Percentiles rank a stretch among this genome's conserved stretches.
These are phyloP conservation scores for Asbolus verrucosus DNA, from an alignment of 1,140 invertebrate genomes.

Conservation along the genomic window DNA sequence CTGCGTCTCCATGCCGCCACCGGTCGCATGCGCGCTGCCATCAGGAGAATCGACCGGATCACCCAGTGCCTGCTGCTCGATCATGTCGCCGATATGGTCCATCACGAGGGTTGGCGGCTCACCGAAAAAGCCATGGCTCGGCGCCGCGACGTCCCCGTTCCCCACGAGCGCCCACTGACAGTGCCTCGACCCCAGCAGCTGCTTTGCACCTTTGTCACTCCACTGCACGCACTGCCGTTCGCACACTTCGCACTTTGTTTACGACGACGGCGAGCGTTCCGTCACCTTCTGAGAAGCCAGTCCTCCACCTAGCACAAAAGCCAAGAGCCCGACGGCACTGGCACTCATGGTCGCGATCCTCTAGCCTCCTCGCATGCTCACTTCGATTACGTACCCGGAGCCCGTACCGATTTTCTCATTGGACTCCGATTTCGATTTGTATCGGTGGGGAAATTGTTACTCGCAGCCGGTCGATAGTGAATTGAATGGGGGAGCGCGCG, in stretches of 20 bases:
- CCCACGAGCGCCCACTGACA: too few relatives aligned
- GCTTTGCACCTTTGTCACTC: constrained; percentile 38
- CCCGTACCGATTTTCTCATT: constrained; percentile 57
- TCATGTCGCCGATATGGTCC: constrained; percentile 76
- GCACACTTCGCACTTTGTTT: constrained; percentile 46
- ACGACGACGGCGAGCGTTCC: constrained; percentile 50
- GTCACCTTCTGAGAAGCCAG: constrained; percentile 37
- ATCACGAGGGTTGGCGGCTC: constrained; percentile 63
- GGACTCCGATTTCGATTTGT: constrained; percentile 61
- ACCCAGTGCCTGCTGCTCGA: constrained; percentile 72
- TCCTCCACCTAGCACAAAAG: constrained; percentile 40
- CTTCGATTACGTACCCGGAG: constrained; percentile 52
- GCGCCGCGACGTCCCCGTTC: constrained; percentile 42
- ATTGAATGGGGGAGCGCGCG: constrained; percentile 64
- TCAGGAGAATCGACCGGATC: constrained; percentile 70
- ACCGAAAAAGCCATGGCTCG: constrained; percentile 47
- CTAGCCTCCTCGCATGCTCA: constrained; percentile 51
- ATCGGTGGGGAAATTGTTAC: constrained; percentile 60
- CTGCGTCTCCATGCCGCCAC: constrained; percentile 68
- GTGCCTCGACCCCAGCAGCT: background rate
- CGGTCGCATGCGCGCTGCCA: constrained; percentile 66
- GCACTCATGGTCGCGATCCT: constrained; percentile 43
- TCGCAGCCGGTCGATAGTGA: constrained; percentile 64
- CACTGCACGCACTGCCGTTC: background rate
- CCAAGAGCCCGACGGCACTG: constrained; percentile 41